Evolutionary conservation across 2,113 vertebrate genomes (phyloP).

Genomic region (Saguinus midas): DNA sequence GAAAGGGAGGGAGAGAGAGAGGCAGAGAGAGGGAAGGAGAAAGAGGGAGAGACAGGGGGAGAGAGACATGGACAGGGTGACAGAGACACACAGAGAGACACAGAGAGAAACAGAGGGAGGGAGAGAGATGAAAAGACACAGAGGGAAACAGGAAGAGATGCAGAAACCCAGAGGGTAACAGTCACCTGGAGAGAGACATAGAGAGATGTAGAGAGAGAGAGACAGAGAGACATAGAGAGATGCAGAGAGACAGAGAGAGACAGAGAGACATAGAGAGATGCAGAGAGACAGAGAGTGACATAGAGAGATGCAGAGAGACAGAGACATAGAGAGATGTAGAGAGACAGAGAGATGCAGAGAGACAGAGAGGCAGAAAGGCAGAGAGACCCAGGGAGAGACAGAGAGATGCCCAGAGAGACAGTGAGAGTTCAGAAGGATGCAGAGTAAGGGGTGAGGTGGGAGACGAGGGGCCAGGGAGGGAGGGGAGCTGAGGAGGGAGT

Average conservation of each 20-base stretch:
- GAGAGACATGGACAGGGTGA: neutral
- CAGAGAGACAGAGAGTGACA: too few relatives aligned
- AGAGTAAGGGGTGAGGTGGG: neutral
- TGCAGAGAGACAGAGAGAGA: neutral
- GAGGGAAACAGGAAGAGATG: neutral
- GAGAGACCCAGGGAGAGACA: neutral
- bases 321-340: neutral
- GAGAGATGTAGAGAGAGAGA: neutral
- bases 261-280: neutral
- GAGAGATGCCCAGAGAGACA: neutral
- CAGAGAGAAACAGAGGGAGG: neutral
- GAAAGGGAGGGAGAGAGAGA: neutral
- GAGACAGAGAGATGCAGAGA: neutral
- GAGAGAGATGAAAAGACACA: neutral
- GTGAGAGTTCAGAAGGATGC: neutral
- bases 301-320: too few relatives aligned
- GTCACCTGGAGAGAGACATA: neutral
- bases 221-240: too few relatives aligned
- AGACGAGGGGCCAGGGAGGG: neutral
- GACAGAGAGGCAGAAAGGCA: neutral
- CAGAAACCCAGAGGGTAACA: neutral
- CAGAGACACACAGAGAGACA: neutral
- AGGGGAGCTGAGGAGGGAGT: too few relatives aligned
- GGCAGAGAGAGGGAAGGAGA: neutral
- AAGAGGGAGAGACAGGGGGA: neutral